These are phyloP conservation scores for Phrynosoma platyrhinos DNA, from an alignment of 2,113 vertebrate genomes.

Conservation along the genomic window DNA sequence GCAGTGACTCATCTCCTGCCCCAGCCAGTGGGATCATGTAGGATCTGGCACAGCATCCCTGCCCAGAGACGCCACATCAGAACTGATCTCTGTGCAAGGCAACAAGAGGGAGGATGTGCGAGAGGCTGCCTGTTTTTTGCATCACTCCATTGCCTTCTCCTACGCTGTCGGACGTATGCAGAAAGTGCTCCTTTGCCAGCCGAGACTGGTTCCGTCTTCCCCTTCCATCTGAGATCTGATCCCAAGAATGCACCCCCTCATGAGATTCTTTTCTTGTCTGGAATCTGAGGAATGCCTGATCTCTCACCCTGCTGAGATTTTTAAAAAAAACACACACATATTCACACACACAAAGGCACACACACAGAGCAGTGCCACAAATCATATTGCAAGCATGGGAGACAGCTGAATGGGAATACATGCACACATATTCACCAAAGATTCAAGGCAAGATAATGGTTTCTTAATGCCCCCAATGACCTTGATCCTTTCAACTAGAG, in stretches of 20 bases:
- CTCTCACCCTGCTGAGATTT: background rate
- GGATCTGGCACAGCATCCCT: background rate
- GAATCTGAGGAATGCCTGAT: conserved; percentile 27
- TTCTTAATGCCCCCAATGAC: too few relatives aligned
- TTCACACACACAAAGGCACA: background rate
- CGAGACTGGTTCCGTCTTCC: background rate
- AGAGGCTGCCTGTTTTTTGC: background rate
- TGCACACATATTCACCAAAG: background rate
- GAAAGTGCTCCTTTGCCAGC: background rate
- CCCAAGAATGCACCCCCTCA: background rate
- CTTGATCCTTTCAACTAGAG: too few relatives aligned
- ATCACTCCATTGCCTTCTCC: background rate
- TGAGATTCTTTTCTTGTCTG: background rate
- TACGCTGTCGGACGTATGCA: background rate
- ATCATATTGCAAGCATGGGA: background rate
- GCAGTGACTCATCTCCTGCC: background rate
- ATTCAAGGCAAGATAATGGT: too few relatives aligned
- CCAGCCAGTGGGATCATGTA: background rate
- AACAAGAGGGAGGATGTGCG: background rate
- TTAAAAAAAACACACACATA: background rate
- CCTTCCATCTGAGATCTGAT: background rate
- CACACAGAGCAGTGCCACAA: background rate
- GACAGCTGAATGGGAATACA: background rate
- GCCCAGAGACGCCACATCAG: background rate
- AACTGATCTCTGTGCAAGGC: background rate